Conservation (phyloP, 2,113 vertebrate species). For the Eulemur macaco region DNA sequence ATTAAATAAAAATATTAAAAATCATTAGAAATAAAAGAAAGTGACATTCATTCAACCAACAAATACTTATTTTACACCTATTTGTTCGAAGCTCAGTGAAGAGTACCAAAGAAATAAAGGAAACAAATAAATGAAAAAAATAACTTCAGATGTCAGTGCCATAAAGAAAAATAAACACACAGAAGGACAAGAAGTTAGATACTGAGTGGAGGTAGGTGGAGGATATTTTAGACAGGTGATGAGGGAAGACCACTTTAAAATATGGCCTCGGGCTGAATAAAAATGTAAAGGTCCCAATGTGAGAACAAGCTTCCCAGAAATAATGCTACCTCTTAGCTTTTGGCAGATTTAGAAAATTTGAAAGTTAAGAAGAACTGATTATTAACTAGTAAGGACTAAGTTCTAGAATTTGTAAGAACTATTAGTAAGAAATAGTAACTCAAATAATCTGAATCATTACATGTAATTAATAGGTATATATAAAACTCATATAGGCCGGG, state of each 20-base stretch:
- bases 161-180: background rate
- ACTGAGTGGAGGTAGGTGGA: background rate
- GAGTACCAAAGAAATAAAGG: background rate
- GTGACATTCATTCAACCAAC: background rate
- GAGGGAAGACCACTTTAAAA: background rate
- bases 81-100: background rate
- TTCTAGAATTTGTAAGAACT: background rate
- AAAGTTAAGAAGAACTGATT: background rate
- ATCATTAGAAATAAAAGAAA: slow-evolving; percentile 11
- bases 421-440: background rate
- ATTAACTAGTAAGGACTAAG: background rate
- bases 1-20: background rate
- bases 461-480: background rate
- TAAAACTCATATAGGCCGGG: background rate
- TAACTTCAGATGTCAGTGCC: background rate
- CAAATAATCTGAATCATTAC: background rate
- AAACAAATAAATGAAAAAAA: background rate
- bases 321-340: background rate
- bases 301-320: background rate
- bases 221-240: background rate
- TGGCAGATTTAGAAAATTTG: background rate
- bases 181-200: background rate
- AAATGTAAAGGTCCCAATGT: background rate
- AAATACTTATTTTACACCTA: background rate
- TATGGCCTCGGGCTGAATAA: background rate